Base-by-base conservation (phyloP, 2,888 invertebrate species). In the Microctonus hyperodae region DNA sequence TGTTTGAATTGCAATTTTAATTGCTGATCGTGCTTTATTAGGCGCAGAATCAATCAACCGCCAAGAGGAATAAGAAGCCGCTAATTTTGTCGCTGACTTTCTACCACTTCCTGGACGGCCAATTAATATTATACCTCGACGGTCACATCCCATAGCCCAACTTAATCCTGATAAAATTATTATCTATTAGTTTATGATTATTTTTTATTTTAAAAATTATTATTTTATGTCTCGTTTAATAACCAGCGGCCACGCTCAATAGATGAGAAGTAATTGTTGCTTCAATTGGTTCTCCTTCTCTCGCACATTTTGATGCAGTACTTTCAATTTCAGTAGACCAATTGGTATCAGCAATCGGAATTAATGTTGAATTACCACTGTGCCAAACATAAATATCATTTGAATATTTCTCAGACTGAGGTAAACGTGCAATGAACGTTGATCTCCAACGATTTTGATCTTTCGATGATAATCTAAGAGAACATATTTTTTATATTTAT, bases 21-120 rank as follows among this genome's bases (percentile, higher is more conserved):
- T 88, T 0, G 97, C 95, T 58, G 89, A 89, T 51, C 96, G 97
- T 33, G 92, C 89, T 72, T 90, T 87, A 0, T 95, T 95, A 33
- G 83, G 81, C 57, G 79, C 83, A 4, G 79, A 77, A 50, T 81
- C 81, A 11, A 84, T 76, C 5, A 84, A 65, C n/a, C 75, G 74
- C n/a, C 79, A 68, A 0, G 79, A 77, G 10, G 79, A 78, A 16
- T 76, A 70, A 6, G 75, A 74, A 0, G 81, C 77, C 1, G 79
- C 75, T 1, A 84, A 72, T 66, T 73, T 79, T 1, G 71, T 74
- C 1, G 82, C 81, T 0, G 82, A 76, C 69, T 76, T 81, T 55
- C 84, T 75, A 44, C 84, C 83, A 13, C 81, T 79, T 3, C 83
- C 83, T 2, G 83, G 81, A 61, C 82, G 77, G 33, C 83, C 83